Conservation (phyloP, 2,113 vertebrate species). For the Pardalotus punctatus region DNA sequence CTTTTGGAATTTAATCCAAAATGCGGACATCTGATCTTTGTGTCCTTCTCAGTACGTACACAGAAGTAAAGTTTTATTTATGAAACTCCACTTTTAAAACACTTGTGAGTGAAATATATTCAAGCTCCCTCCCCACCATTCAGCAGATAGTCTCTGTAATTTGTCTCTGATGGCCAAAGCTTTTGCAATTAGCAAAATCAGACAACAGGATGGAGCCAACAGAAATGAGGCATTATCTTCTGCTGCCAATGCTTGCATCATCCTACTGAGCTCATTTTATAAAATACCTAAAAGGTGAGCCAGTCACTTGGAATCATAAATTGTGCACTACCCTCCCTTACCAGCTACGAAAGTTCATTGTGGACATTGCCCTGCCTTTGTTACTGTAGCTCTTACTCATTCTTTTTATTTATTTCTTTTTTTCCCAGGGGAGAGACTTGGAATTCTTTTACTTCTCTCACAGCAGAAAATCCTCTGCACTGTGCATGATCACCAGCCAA, state of each 20-base stretch:
- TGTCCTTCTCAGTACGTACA: background rate
- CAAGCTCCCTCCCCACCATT: background rate
- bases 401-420: background rate
- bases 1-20: background rate
- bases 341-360: background rate
- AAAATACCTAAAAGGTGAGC: slow-evolving; percentile 21
- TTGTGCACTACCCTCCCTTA: background rate
- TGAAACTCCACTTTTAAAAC: background rate
- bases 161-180: slow-evolving; percentile 4
- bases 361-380: background rate
- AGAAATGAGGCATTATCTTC: slow-evolving; percentile 25
- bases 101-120: background rate
- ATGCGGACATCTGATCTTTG: background rate
- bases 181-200: slow-evolving; percentile 37
- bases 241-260: slow-evolving; percentile 49
- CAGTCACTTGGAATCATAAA: slow-evolving; percentile 5
- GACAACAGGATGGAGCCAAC: slow-evolving; percentile 20
- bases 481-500: background rate
- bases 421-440: background rate
- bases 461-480: background rate
- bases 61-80: background rate
- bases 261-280: slow-evolving; percentile 30
- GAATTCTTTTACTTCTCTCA: background rate
- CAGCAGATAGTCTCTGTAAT: background rate
- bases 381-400: background rate